Evolutionary conservation across 2,888 invertebrate genomes (phyloP).

Genomic region (Phalera bucephala): DNA sequence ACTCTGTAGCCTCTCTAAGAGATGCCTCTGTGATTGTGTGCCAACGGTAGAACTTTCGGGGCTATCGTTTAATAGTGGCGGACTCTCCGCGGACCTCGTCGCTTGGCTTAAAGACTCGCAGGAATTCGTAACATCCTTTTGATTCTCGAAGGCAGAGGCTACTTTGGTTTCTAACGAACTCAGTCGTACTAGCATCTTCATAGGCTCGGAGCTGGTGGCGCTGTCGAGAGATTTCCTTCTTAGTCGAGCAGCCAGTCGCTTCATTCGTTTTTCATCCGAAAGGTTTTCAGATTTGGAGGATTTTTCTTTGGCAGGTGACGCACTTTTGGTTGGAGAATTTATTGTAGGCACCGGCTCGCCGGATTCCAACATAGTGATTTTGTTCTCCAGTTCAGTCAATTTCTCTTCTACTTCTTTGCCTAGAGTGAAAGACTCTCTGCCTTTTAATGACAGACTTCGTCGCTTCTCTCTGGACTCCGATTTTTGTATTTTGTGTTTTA

Average conservation of each 20-base stretch:
- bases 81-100: constrained; percentile 64
- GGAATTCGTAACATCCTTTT: constrained; percentile 76
- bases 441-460: constrained; percentile 91
- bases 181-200: constrained; percentile 90
- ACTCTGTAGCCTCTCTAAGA: constrained; percentile 83
- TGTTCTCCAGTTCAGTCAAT: constrained; percentile 90
- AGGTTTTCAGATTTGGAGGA: constrained; percentile 73
- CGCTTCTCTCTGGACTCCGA: constrained; percentile 90
- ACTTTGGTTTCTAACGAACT: constrained; percentile 91
- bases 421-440: constrained; percentile 90
- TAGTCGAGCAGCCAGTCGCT: constrained; percentile 80
- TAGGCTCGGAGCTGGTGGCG: constrained; percentile 89
- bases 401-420: constrained; percentile 94
- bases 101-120: constrained; percentile 81
- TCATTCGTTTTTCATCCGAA: constrained; percentile 76
- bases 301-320: constrained; percentile 81
- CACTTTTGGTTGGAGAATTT: constrained; percentile 78
- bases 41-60: constrained; percentile 61
- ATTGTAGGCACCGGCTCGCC: constrained; percentile 69
- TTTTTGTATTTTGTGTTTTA: constrained; percentile 91
- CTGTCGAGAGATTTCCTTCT: constrained; percentile 91
- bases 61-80: constrained; percentile 52
- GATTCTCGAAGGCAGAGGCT: constrained; percentile 81
- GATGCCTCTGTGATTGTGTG: constrained; percentile 78
- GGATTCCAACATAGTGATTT: constrained; percentile 86